Base-by-base conservation (phyloP, 2,888 invertebrate species). In the Melinaea menophilus region DNA sequence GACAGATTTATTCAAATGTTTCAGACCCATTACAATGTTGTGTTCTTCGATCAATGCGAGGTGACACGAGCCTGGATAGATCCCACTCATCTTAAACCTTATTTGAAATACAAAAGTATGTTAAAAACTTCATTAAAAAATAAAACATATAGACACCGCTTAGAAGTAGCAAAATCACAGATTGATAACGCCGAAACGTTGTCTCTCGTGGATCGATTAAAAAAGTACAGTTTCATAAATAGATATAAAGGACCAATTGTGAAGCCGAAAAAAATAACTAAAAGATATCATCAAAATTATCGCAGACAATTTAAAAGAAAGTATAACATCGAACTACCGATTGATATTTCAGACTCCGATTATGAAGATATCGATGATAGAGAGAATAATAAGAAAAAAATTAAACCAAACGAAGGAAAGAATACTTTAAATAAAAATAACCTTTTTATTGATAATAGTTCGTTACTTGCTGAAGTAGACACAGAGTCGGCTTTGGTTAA, bases 11-110 rank as follows among this genome's bases (percentile, higher is more conserved):
- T 2, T 41, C 46, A 55, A 47, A 13, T 9, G 68, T 89, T 86
- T 13, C 83, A 93, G 93, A 90, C 85, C 0, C 82, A 86, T 67
- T 93, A 93, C 73, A 87, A 92, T 70, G 92, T 93, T 2, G 88
- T 86, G 9, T 93, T 92, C 72, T 92, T 93, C 63, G 90, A 92
- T 65, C 72, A 79, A 0, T 62, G 69, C 13, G 80, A 85, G 9
- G 86, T 84, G 1, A 83, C 89, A 34, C 77, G 90, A 67, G 85
- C 87, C 0, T 93, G 93, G 93, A 69, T 92, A 2, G 59, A 78
- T 34, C 79, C 84, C 1, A 72, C 76, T 2, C 73, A 84, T 22
- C 62, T 92, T 1, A 83, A 82, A 56, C 82, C 90, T 0, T 92
- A 83, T 69, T 61, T 64, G 2, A 41, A 73, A 2, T 76, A 79